Evolutionary conservation across 2,113 vertebrate genomes (phyloP).

Genomic region (Phylloscopus whistleri): DNA sequence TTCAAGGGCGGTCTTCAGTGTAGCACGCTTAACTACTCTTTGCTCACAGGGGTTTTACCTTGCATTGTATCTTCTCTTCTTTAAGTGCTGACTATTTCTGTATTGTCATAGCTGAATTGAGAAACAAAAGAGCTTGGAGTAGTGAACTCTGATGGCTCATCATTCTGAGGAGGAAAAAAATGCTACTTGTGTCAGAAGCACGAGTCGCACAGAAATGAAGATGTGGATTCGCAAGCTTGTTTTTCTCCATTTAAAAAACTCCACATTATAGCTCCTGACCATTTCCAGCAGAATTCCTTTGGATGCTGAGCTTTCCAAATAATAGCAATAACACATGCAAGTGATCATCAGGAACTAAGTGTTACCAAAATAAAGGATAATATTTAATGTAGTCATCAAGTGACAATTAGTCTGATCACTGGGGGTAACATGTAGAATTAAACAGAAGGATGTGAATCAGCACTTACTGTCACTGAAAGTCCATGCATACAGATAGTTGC

Average conservation of each 20-base stretch:
- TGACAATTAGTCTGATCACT: neutral
- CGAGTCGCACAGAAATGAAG: neutral
- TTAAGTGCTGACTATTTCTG: neutral
- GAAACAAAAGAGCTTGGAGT: neutral
- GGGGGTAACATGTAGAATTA: neutral
- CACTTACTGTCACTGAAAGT: slow-evolving; percentile 85
- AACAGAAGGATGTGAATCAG: neutral
- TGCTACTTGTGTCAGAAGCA: neutral
- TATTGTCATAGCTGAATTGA: neutral
- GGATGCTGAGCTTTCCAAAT: neutral
- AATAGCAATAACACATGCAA: neutral
- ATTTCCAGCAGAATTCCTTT: neutral
- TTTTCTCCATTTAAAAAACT: neutral
- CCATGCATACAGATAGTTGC: slow-evolving; percentile 79
- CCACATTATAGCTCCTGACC: neutral
- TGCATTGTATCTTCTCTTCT: neutral
- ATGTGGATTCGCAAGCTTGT: neutral
- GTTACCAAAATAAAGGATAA: neutral
- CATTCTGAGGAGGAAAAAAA: neutral
- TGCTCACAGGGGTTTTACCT: neutral
- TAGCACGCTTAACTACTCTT: neutral
- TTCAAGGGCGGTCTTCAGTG: neutral
- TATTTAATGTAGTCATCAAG: neutral
- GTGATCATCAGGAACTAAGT: neutral
- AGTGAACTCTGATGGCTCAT: neutral